Evolutionary conservation across 2,797 vertebrate genomes (phyloP), one percentile per base, ranked within the genome.

Genomic region (Denticeps clupeoides): DNA sequence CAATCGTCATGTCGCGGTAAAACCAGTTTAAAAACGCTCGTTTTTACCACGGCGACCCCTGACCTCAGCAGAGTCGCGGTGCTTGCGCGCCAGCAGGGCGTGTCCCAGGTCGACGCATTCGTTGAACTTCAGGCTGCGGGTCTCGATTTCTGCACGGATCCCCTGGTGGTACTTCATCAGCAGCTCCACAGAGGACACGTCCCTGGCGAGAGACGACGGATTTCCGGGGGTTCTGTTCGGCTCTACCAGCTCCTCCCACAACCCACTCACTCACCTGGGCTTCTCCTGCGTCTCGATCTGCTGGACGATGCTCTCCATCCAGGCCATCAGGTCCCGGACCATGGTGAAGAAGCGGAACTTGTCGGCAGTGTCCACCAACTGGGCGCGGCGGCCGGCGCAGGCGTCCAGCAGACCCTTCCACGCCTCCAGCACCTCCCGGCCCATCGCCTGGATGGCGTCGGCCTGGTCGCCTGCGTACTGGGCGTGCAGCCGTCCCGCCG

Each of bases 231-330:
- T n/a, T 35, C 2, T 23, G 4, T 2, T 38, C 35, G 15, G 21
- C 12, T 12, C 8, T 43, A 22, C 5, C 4, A 12, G 27, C 3
- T 11, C 7, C 25, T 3, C 3, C 18, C 15, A 9, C 4, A 7
- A 1, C 8, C 25, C 5, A 1, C 0, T 7, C 9, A 4, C 65
- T 69, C 66, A 94, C 91, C 92, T 86, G 56, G 93, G 95, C 51
- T 87, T 95, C 73, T 99, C 92, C 77, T 96, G 91, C 1, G 91
- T 94, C 70, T 95, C 85, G 1, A 99, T 97, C 77, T 95, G 93
- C 67, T 87, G 81, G 58, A 89, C 70, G 16, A 85, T 86, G 74
- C 74, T 91, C 66, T 97, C 91, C 89, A 99, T 93, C 93, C 93
- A 99, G 64, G 88, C 87, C 60, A 91, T 78, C 49, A 99, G 86